Base-by-base conservation (phyloP, 2,888 invertebrate genomes). In the Chrysotoxum bicinctum region DNA sequence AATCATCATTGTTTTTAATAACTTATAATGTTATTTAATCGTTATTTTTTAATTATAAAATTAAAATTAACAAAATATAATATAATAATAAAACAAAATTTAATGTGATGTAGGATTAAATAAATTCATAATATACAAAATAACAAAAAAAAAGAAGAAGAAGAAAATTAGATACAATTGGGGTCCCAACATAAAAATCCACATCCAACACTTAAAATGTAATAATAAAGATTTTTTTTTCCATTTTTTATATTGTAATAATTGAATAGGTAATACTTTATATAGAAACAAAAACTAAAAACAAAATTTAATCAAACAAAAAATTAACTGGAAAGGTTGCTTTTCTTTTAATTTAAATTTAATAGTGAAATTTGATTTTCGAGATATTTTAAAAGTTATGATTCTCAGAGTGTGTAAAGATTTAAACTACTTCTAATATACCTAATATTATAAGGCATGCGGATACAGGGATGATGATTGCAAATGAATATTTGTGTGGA, bases 251-350 rank as follows among this genome's bases (percentile, higher is more conserved):
- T 62, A 19, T 43, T 19, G 19, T 62, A 70, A 62, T 58, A 74
- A 74, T 37, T 66, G 68, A 58, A 79, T 80, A 48, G 12, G 48
- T 48, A 87, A 87, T 87, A 87, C 87, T 87, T 87, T 79, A 85
- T 78, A 87, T 70, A 54, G 54, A 75, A 66, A 62, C 12, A 60
- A 35, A 72, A 48, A n/a, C 0, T 6, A 16, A 43, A 43, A 14
- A 12, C 1, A 48, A 45, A n/a, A n/a, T n/a, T 16, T 16, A 14
- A 45, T 30, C 3, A 21, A 64, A 32, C 6, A 64, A 45, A 35
- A 48, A 21, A 64, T 32, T 30, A 40, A 62, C 43, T 66, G 48
- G 66, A 66, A 66, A 50, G 45, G 62, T 62, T 26, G 30, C 14
- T 45, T 30, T 12, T 23, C 21, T 56, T 37, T 21, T 26, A 43